phyloP scores from a whole-genome alignment of 2,113 vertebrate genomes.

The Limanda limanda region DNA sequence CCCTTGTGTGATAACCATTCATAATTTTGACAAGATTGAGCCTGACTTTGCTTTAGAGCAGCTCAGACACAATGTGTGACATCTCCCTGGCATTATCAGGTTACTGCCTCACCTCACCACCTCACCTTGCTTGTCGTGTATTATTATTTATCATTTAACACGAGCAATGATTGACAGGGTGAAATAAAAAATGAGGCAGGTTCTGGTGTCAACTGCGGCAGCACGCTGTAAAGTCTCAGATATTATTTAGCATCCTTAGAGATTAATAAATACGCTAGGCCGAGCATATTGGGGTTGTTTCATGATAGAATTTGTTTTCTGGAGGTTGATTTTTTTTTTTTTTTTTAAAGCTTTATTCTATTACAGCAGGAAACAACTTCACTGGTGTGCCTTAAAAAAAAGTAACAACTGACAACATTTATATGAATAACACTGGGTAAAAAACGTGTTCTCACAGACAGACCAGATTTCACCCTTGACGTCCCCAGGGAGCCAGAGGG shows the following conservation, averaged over 20 bases:
- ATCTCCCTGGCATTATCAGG: constrained; percentile 9
- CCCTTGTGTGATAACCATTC: too few species aligned
- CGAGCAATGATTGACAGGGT: constrained; percentile 2
- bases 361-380: constrained; percentile 27
- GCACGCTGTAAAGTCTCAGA: not conserved
- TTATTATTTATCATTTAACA: constrained; percentile 22
- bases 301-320: not conserved
- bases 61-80: not conserved
- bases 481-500: constrained; percentile 12
- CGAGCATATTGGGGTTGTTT: constrained; percentile 9
- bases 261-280: constrained; percentile 6
- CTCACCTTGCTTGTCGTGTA: not conserved
- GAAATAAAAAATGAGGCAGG: constrained; percentile 17
- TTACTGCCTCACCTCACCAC: constrained; percentile 24
- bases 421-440: constrained; percentile 36
- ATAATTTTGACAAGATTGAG: too few species aligned
- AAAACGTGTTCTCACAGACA: constrained; percentile 30
- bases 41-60: constrained; percentile 3
- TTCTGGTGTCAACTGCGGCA: constrained; percentile 11
- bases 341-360: not conserved
- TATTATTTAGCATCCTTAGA: constrained; percentile 4
- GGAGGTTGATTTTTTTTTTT: not conserved
- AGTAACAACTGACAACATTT: constrained; percentile 37
- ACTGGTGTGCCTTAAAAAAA: constrained; percentile 24
- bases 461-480: constrained; percentile 29